Conservation (phyloP, 2,888 invertebrate genomes). For the Lasioglossum zephyrum region DNA sequence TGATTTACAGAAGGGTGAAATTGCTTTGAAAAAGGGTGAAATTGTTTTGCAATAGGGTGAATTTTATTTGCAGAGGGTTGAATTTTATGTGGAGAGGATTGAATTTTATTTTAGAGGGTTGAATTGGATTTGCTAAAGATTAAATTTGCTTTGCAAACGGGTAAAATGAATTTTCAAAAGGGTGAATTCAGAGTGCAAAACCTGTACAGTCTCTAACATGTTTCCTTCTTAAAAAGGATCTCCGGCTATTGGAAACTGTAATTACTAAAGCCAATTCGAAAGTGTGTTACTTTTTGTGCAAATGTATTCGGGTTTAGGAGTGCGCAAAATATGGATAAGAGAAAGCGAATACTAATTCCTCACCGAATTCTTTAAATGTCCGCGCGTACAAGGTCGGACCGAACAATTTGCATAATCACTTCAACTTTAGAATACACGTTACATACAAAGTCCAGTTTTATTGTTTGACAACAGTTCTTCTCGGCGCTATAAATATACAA, state of each 20-base stretch:
- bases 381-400: conserved; percentile 22
- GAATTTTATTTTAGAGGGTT: too few species aligned
- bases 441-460: conserved; percentile 14
- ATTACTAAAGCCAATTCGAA: not conserved
- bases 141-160: too few species aligned
- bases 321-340: conserved; percentile 5
- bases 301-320: not conserved
- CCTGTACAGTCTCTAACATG: not conserved
- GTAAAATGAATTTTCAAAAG: too few species aligned
- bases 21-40: too few species aligned
- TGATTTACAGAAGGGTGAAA: too few species aligned
- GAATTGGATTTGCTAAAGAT: too few species aligned
- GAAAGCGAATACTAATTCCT: conserved; percentile 40
- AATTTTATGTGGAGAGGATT: too few species aligned
- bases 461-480: not conserved
- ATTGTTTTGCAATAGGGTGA: too few species aligned
- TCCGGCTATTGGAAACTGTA: not conserved
- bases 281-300: conserved; percentile 7
- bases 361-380: conserved; percentile 36
- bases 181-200: too few species aligned
- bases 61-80: too few species aligned
- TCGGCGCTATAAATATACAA: conserved; percentile 26
- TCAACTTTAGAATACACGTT: conserved; percentile 2
- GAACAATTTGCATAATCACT: conserved; percentile 38
- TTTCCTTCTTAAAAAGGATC: not conserved